Percentiles rank a stretch among this genome's conserved stretches.
phyloP scores from a whole-genome alignment of 2,113 vertebrate genomes.

The Nipponia nippon region DNA sequence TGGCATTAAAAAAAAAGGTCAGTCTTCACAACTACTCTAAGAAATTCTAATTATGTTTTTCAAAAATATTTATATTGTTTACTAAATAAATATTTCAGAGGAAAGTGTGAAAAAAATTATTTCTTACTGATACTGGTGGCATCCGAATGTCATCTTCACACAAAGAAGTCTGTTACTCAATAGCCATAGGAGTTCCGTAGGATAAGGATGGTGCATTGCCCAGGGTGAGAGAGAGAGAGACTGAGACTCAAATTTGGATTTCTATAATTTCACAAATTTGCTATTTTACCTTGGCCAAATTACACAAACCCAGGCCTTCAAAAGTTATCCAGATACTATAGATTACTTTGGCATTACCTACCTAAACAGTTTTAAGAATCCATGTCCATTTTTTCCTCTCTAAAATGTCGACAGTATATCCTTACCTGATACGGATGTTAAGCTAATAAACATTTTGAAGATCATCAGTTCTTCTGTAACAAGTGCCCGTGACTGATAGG shows the following conservation, averaged over 20 bases:
- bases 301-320: neutral
- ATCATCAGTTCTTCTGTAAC: neutral
- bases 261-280: neutral
- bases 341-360: neutral
- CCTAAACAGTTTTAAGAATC: neutral
- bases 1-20: neutral
- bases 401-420: neutral
- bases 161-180: neutral
- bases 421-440: fast-evolving
- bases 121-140: neutral
- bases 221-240: neutral
- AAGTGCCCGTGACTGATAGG: neutral
- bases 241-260: neutral
- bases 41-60: neutral
- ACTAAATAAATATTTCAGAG: neutral
- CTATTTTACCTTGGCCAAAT: neutral
- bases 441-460: neutral
- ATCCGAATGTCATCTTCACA: neutral
- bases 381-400: neutral
- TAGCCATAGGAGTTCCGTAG: neutral
- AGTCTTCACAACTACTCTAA: neutral
- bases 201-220: neutral
- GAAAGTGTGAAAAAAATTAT: neutral
- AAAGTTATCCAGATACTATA: neutral
- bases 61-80: neutral